Conservation (phyloP, 2,797 vertebrate genomes). For the Sebastes elongatus region DNA sequence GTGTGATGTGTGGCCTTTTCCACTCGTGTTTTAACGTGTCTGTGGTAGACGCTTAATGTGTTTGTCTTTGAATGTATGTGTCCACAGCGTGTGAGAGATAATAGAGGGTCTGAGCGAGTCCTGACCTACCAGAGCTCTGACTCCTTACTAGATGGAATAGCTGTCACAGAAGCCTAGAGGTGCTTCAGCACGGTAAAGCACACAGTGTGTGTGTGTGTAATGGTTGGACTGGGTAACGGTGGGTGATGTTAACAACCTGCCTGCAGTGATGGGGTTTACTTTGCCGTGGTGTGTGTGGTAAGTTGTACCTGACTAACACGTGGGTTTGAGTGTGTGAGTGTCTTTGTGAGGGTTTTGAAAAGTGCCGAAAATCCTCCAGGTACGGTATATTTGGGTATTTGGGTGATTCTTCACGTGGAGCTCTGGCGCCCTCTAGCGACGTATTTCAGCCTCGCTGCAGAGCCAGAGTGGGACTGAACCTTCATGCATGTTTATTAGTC, state of each 20-base stretch:
- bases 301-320: conserved; percentile 28
- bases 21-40: neutral
- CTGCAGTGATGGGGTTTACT: conserved; percentile 24
- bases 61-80: conserved; percentile 27
- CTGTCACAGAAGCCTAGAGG: conserved; percentile 83
- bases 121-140: conserved; percentile 83
- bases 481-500: conserved; percentile 23
- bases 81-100: conserved; percentile 73
- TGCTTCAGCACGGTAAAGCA: conserved; percentile 85
- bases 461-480: neutral
- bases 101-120: conserved; percentile 80
- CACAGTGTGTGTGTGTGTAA: conserved; percentile 1
- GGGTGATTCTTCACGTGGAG: conserved; percentile 14
- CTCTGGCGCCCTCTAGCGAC: conserved; percentile 53
- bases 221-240: neutral
- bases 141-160: conserved; percentile 91
- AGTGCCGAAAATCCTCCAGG: neutral
- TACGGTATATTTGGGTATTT: neutral
- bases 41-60: neutral
- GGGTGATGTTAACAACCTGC: conserved; percentile 21
- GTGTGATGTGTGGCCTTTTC: neutral
- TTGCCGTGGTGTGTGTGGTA: conserved; percentile 24
- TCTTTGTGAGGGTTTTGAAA: neutral
- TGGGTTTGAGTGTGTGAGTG: neutral
- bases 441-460: neutral